These are phyloP conservation scores for Formica exsecta DNA, from an alignment of 1,140 invertebrate species.

Conservation along the genomic window DNA sequence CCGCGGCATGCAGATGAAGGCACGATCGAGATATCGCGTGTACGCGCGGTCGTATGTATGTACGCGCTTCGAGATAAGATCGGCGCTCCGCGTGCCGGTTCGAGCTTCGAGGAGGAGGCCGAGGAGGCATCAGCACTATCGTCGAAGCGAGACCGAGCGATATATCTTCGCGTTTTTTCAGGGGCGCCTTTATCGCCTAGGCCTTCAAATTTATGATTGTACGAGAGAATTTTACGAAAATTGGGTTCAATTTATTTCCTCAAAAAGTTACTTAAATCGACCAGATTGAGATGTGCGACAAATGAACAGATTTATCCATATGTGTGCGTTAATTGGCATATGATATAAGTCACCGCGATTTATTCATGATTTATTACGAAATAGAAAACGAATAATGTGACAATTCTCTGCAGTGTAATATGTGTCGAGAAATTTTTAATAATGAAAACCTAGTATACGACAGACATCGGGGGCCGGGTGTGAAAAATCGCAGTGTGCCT, in stretches of 20 bases:
- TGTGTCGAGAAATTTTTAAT: not conserved
- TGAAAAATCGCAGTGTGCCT: conserved; percentile 56
- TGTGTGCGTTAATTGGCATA: not conserved
- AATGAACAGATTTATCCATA: not conserved
- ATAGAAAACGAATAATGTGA: not conserved
- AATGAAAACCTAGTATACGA: conserved; percentile 33
- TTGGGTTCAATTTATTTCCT: not conserved
- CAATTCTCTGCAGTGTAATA: not conserved
- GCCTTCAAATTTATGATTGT: conserved; percentile 3
- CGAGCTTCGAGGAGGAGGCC: conserved; percentile 53
- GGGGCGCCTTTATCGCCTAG: conserved; percentile 14
- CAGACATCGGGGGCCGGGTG: conserved; percentile 34
- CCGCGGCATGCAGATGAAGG: conserved; percentile 76
- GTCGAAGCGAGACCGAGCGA: conserved; percentile 30
- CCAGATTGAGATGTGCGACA: not conserved
- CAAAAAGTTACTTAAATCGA: conserved; percentile 14
- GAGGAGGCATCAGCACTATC: conserved; percentile 15
- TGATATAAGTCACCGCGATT: not conserved
- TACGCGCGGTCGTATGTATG: conserved; percentile 65
- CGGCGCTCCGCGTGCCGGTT: conserved; percentile 40
- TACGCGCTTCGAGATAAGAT: conserved; percentile 70
- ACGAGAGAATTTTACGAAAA: conserved; percentile 2
- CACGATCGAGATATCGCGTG: conserved; percentile 78
- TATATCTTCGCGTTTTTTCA: conserved; percentile 44
- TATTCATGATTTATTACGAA: not conserved